These are phyloP conservation scores for Pempheris klunzingeri DNA, from an alignment of 2,797 vertebrate genomes.

Conservation along the genomic window DNA sequence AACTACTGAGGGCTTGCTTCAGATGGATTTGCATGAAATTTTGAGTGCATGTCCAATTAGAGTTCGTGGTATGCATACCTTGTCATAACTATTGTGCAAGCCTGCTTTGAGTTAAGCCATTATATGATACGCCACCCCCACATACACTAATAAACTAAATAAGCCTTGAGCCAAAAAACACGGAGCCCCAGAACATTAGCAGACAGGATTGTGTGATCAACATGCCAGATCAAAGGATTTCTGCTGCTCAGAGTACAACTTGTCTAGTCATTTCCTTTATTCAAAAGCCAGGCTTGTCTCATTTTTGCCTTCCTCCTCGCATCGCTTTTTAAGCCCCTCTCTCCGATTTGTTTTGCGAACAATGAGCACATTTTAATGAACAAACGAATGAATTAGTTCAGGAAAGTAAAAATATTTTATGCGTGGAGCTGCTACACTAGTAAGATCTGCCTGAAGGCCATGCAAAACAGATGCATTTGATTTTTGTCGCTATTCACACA, in stretches of 20 bases:
- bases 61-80: constrained; percentile 55
- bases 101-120: constrained; percentile 66
- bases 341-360: constrained; percentile 38
- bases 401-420: constrained; percentile 22
- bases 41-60: constrained; percentile 67
- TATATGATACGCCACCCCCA: constrained; percentile 65
- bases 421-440: background rate
- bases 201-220: constrained; percentile 60
- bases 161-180: constrained; percentile 67
- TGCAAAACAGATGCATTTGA: constrained; percentile 14
- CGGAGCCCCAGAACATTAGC: constrained; percentile 29
- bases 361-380: constrained; percentile 44
- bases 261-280: constrained; percentile 40
- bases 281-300: constrained; percentile 49
- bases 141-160: constrained; percentile 66
- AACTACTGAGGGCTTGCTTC: constrained; percentile 29
- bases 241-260: constrained; percentile 29
- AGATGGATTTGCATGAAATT: constrained; percentile 73
- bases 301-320: constrained; percentile 15
- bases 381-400: constrained; percentile 49
- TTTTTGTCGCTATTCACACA: constrained; percentile 4
- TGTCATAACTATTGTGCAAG: constrained; percentile 64
- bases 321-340: constrained; percentile 22
- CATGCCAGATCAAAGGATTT: constrained; percentile 63
- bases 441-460: constrained; percentile 5